Conservation (phyloP, 1,140 invertebrate genomes). For the Heliothis subflexa region DNA sequence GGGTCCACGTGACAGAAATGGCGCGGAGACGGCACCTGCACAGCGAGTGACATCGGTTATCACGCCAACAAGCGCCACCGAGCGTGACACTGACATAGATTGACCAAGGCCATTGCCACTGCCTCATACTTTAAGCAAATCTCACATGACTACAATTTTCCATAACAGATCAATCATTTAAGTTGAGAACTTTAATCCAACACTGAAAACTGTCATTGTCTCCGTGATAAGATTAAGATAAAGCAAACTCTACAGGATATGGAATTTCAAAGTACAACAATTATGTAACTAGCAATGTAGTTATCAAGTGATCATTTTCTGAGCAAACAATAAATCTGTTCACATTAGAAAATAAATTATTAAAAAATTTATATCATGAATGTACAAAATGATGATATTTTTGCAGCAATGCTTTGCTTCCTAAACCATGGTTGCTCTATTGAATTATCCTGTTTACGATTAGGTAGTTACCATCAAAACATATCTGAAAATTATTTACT, state of each 20-base stretch:
- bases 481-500: too few relatives aligned
- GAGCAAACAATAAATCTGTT: neutral
- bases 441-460: too few relatives aligned
- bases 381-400: neutral
- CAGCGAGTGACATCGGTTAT: conserved; percentile 44
- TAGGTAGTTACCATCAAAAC: too few relatives aligned
- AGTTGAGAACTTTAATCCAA: conserved; percentile 12
- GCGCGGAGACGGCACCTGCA: neutral
- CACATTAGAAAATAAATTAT: neutral
- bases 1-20: conserved; percentile 12
- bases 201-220: conserved; percentile 3
- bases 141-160: conserved; percentile 48
- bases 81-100: conserved; percentile 60
- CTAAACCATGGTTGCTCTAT: too few relatives aligned
- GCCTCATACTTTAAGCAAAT: conserved; percentile 36
- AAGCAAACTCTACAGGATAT: neutral
- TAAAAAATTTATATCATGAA: neutral
- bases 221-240: conserved; percentile 28
- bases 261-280: conserved; percentile 12
- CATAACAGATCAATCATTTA: conserved; percentile 47
- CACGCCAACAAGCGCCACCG: conserved; percentile 49
- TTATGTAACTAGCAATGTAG: conserved; percentile 11
- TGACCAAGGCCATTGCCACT: conserved; percentile 53
- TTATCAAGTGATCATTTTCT: conserved; percentile 15
- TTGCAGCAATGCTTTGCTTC: too few relatives aligned